Base-by-base conservation (phyloP, 2,888 invertebrate genomes). In the Nyleta sp. region DNA sequence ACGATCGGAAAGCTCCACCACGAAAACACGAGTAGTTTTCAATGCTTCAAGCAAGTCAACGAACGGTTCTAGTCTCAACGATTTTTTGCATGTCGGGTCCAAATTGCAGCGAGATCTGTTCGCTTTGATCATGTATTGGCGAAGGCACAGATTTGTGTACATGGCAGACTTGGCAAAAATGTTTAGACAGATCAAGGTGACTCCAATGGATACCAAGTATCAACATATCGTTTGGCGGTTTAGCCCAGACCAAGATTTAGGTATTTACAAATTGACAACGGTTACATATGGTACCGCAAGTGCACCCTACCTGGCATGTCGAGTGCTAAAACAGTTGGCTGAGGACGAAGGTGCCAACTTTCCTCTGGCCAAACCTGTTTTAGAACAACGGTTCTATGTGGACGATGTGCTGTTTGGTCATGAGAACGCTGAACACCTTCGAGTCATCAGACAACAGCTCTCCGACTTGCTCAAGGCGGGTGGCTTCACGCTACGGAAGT, bases 341-440 rank as follows among this genome's bases (percentile, higher is more conserved):
- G 13, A 4, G 11, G 55, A 55, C 13, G 40, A 38, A 24, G 24
- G 55, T 1, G 4, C n/a, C 7, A 18, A 31, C 1, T 57, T 17
- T 15, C 57, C 57, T 0, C n/a, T 57, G 3, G 57, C 42, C 0
- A 4, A 7, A 0, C 0, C 24, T 3, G 0, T 57, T 5, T n/a
- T 57, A 0, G 6, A 18, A 2, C 1, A 22, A 1, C 31, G 13
- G 33, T 44, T 48, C n/a, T 62, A 62, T 7, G 62, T 62, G 0
- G 62, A 62, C 4, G 62, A 62, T 5, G 48, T 38, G 0, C n/a
- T 48, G 5, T 65, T 65, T 10, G 65, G 65, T 2, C 31, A 4
- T 42, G 17, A 42, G 6, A 17, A 42, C 10, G 1, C 28, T 28
- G 8, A 28, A 10, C 7, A 5, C 1, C 10, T 28, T 7, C 7